Evolutionary conservation across 2,797 vertebrate species (phyloP).

Genomic region (Channa striata): DNA sequence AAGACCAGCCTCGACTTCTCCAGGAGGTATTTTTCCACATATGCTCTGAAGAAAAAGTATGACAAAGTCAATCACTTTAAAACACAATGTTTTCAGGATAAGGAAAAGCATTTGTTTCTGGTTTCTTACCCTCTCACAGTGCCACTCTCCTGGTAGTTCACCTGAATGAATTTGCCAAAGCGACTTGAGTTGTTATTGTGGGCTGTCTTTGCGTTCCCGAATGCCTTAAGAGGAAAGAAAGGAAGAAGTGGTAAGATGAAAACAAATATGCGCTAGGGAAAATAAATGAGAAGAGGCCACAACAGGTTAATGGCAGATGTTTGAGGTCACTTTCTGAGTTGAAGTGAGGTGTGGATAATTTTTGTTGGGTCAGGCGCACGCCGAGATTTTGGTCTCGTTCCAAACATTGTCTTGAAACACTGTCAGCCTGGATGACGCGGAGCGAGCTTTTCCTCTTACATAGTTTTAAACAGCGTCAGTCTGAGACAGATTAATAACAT

Average conservation of each 20-base stretch:
- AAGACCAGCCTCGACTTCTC: constrained; percentile 98
- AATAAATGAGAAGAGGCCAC: constrained; percentile 1
- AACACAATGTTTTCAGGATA: no score
- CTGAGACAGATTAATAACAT: constrained; percentile 59
- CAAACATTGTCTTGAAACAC: constrained; percentile 49
- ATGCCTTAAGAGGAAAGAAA: constrained; percentile 56
- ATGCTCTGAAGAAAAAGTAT: constrained; percentile 85
- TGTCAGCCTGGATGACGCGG: constrained; percentile 20
- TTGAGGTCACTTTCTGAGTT: constrained; percentile 18
- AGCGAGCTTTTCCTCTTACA: constrained; percentile 49
- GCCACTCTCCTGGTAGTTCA: constrained; percentile 98
- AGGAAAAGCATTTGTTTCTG: background rate
- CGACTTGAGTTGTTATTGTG: constrained; percentile 99
- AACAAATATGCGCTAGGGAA: background rate
- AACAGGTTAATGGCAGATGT: constrained; percentile 10
- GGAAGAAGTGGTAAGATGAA: constrained; percentile 20
- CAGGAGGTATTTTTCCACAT: constrained; percentile 98
- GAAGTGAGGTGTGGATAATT: constrained; percentile 28
- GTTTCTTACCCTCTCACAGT: constrained; percentile 95
- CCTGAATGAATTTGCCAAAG: constrained; percentile 99
- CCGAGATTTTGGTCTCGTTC: constrained; percentile 6
- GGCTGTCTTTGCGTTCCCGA: constrained; percentile 94
- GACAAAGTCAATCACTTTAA: background rate
- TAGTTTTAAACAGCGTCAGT: constrained; percentile 43
- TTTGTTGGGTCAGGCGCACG: constrained; percentile 40